Percentiles rank a stretch among this genome's conserved stretches.
Conservation (phyloP, 2,113 vertebrate species). For the Zosterops lateralis region DNA sequence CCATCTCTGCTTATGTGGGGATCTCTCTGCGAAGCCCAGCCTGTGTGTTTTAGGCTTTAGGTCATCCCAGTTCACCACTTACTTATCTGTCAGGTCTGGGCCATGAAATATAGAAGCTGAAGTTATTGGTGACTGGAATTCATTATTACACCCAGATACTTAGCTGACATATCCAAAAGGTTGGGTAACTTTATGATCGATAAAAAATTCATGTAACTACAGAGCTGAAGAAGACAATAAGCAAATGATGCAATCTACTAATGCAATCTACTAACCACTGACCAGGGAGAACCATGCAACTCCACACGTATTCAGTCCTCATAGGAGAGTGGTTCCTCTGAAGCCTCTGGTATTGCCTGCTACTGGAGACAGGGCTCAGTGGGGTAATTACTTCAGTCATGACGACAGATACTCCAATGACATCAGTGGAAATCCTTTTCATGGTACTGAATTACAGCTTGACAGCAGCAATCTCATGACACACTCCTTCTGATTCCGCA, state of each 20-base stretch:
- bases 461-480: constrained; percentile 12
- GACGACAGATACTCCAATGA: neutral
- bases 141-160: neutral
- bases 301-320: neutral
- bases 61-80: neutral
- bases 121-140: neutral
- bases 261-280: neutral
- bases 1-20: neutral
- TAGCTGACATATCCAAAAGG: neutral
- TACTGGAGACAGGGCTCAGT: neutral
- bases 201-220: neutral
- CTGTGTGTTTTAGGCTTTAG: neutral
- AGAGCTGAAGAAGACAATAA: neutral
- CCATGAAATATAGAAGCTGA: neutral
- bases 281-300: neutral
- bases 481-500: neutral
- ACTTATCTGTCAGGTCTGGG: neutral
- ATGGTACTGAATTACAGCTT: constrained; percentile 19
- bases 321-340: neutral
- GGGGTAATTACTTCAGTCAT: neutral
- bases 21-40: neutral
- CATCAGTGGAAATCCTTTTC: constrained; percentile 28
- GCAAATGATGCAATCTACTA: neutral
- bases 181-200: neutral
- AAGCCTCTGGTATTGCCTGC: neutral